Base-by-base conservation (phyloP, 1,140 invertebrate species). In the Maniola jurtina region DNA sequence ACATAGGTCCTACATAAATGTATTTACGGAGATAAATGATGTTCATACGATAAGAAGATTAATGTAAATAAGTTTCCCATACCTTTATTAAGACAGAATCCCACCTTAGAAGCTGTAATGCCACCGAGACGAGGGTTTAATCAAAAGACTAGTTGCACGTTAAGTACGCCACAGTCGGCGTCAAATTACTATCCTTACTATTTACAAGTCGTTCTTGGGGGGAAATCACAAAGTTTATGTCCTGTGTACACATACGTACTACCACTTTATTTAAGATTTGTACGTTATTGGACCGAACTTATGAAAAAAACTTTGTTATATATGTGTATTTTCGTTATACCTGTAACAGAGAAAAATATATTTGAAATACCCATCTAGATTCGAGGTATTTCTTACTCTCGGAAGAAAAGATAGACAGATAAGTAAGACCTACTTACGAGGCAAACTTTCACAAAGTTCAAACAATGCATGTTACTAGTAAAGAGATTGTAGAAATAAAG, bases 161-260 rank as follows among this genome's bases (percentile, higher is more conserved):
- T 45, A 52, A 52, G 48, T 52, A 52, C 48, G 48, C 48, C 48
- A 25, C 48, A 52, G 48, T 52, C 48, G 48, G 48, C 48, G 48
- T 52, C 16, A 25, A 52, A 52, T 52, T 15, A 52, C 48, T 52
- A 52, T 52, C 16, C 48, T 52, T 52, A 52, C 48, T 52, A 25
- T 52, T 52, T 52, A 52, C 48, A 52, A 52, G 48, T 52, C 48
- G 7, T 52, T 9, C 48, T 13, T 1, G 14, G 15, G 15, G 48
- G 48, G 15, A 52, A 52, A 16, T 48, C 14, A 48, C 48, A 11
- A 0, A 25, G 6, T 52, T 25, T 52, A 11, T 52, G 48, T 52
- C 5, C 48, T 16, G 13, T 25, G 48, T 52, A 14, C 48, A 52
- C 48, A 25, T 48, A 25, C 25, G 1, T 2, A 25, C 38, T 40